Conservation (phyloP, 2,113 vertebrate species). For the Vanacampus margaritifer region DNA sequence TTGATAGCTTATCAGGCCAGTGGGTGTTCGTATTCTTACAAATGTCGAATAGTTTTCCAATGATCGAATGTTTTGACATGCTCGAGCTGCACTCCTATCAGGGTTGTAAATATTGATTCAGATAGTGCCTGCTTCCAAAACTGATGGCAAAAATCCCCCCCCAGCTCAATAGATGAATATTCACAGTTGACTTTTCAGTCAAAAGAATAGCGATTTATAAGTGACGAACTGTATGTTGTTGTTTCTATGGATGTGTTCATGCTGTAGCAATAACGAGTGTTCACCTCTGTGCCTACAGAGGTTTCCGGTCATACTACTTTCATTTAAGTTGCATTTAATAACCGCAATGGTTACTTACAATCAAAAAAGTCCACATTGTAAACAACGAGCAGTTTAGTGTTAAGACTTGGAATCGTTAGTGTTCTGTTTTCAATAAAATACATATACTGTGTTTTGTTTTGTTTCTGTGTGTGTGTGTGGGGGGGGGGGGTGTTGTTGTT, state of each 20-base stretch:
- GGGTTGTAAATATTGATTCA: slow-evolving; percentile 1
- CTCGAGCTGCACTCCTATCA: slow-evolving; percentile 3
- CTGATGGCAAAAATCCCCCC: neutral
- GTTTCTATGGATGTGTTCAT: neutral
- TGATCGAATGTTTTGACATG: slow-evolving; percentile 40
- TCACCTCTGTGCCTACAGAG: slow-evolving; percentile 57
- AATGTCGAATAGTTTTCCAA: slow-evolving; percentile 27
- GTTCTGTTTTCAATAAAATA: slow-evolving; percentile 36
- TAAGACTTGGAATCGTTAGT: neutral
- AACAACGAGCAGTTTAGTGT: neutral
- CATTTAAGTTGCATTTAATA: slow-evolving; percentile 1
- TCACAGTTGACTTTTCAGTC: neutral
- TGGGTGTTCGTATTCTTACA: slow-evolving; percentile 47
- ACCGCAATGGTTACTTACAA: neutral
- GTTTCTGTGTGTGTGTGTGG: neutral
- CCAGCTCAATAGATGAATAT: neutral
- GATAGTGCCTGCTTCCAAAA: slow-evolving; percentile 37
- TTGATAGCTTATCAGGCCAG: slow-evolving; percentile 53
- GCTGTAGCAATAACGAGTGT: slow-evolving; percentile 31
- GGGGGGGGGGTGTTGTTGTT: neutral
- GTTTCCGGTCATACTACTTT: slow-evolving; percentile 12
- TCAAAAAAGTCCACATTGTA: slow-evolving; percentile 1
- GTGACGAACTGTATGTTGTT: neutral
- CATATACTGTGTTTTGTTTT: slow-evolving; percentile 20
- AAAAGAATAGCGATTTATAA: neutral